These are phyloP conservation scores for Erythrocebus patas DNA, from an alignment of 2,113 vertebrate genomes.

Conservation along the genomic window DNA sequence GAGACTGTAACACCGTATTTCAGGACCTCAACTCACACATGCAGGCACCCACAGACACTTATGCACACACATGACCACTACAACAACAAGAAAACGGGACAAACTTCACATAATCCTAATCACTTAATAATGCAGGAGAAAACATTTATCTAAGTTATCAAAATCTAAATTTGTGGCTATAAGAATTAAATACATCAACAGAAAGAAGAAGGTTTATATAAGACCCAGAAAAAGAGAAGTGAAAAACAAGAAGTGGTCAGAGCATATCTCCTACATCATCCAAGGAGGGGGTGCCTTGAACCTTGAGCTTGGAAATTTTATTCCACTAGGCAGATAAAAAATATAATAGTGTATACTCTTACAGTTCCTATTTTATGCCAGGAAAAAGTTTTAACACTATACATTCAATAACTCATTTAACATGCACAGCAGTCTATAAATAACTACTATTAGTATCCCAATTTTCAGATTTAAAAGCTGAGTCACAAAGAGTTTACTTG, in stretches of 20 bases:
- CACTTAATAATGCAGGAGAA: background rate
- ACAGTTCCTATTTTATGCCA: background rate
- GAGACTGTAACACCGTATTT: background rate
- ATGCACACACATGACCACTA: background rate
- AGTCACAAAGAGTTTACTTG: background rate
- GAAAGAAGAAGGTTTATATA: background rate
- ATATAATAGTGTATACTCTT: background rate
- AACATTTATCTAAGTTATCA: constrained; percentile 2
- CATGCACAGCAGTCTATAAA: background rate
- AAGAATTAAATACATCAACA: background rate
- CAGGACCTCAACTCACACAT: background rate
- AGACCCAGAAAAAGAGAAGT: constrained; percentile 35
- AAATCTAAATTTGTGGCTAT: background rate
- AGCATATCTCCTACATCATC: background rate
- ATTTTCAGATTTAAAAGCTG: constrained; percentile 39
- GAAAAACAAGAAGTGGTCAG: constrained; percentile 41
- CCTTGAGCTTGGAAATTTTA: background rate
- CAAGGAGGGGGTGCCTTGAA: background rate
- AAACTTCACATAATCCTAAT: background rate
- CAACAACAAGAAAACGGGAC: background rate
- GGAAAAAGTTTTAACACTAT: background rate
- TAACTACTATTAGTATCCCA: background rate
- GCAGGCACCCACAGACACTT: background rate
- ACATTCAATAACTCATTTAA: background rate
- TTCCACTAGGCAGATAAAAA: background rate